phyloP scores from a whole-genome alignment of 1,140 invertebrate genomes.

The Bacillus rossius region DNA sequence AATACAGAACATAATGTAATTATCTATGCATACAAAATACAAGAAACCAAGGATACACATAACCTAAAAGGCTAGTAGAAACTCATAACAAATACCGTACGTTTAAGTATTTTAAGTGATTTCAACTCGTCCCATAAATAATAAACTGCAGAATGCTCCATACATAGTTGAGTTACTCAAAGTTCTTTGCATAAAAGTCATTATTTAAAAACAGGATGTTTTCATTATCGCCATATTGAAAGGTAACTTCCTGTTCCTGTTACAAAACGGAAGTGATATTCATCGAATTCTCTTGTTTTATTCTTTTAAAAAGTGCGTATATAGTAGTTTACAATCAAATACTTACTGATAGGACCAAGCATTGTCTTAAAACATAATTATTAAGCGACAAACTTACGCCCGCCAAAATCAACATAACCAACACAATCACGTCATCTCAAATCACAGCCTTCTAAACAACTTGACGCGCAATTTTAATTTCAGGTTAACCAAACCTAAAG shows the following conservation, averaged over 20 bases:
- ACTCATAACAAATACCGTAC: no score
- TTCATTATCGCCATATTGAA: constrained; percentile 40
- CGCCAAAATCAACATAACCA: background rate
- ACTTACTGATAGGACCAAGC: background rate
- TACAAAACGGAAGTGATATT: constrained; percentile 45
- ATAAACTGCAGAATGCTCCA: no score
- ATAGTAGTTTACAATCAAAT: background rate
- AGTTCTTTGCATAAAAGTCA: no score
- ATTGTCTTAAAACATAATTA: background rate
- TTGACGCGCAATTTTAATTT: no score
- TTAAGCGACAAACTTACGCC: background rate
- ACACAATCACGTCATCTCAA: background rate
- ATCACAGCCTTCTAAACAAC: constrained; percentile 7
- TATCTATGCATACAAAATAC: no score
- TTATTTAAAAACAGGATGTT: constrained; percentile 39
- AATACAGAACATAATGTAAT: no score
- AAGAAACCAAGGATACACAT: no score
- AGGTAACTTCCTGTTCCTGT: constrained; percentile 50
- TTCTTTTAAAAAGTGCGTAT: background rate
- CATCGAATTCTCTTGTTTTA: constrained; percentile 34
- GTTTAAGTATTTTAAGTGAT: no score
- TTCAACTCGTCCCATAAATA: no score
- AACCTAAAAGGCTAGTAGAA: no score
- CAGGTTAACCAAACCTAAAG: no score
- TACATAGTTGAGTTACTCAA: background rate